phyloP scores from a whole-genome alignment of 1,140 invertebrate genomes.

The Polypedilum vanderplanki region DNA sequence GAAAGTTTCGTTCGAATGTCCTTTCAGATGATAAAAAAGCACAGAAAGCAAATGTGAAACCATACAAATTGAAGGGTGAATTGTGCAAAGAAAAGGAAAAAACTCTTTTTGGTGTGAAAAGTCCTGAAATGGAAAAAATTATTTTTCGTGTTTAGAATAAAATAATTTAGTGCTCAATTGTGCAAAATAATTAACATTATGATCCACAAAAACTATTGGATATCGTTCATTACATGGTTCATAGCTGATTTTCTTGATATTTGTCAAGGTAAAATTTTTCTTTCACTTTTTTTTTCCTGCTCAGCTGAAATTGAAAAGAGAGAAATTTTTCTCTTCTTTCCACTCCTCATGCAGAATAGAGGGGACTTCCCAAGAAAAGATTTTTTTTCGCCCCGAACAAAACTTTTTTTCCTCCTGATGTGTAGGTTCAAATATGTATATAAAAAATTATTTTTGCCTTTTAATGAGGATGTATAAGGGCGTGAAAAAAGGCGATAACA shows the following conservation, averaged over 20 bases:
- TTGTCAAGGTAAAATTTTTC: constrained; percentile 17
- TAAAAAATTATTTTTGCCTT: neutral
- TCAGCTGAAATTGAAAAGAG: constrained; percentile 13
- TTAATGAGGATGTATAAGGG: neutral
- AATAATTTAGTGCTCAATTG: constrained; percentile 25
- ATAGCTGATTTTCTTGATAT: constrained; percentile 17
- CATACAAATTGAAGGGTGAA: neutral
- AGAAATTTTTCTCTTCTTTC: neutral
- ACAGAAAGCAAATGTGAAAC: neutral
- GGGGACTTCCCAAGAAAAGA: neutral
- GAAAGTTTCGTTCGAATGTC: neutral
- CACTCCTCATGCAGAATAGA: neutral
- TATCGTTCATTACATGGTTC: constrained; percentile 2
- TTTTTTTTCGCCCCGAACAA: neutral
- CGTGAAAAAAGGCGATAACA: neutral
- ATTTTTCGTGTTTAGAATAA: constrained; percentile 15
- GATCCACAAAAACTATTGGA: constrained; percentile 23
- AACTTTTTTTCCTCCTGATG: constrained; percentile 19
- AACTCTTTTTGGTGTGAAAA: neutral
- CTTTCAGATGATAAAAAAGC: neutral
- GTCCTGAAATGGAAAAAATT: neutral
- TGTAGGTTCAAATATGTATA: neutral
- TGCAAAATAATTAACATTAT: constrained; percentile 6
- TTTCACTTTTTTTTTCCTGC: too few species aligned
- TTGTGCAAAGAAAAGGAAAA: neutral